A percentile compares a stretch with the other conserved stretches of the same genome.
These are phyloP conservation scores for Mobula hypostoma DNA, from an alignment of 2,113 vertebrate genomes.

Conservation along the genomic window DNA sequence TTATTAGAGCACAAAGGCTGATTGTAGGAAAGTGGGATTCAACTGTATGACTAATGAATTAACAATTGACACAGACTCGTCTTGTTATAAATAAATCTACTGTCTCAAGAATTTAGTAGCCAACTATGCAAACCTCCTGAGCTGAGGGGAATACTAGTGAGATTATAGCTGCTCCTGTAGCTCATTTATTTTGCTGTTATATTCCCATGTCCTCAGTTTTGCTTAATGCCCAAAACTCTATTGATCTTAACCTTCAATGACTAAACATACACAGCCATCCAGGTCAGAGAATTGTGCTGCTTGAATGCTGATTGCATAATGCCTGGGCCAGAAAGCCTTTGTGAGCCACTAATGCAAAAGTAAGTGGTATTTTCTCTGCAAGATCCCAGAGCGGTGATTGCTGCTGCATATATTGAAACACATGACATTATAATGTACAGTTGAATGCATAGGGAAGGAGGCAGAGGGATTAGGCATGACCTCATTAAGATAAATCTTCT, in stretches of 20 bases:
- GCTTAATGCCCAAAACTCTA: too few species aligned
- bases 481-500: background rate
- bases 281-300: background rate
- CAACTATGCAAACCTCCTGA: too few species aligned
- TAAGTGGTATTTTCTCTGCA: background rate
- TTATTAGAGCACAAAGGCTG: background rate
- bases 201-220: too few species aligned
- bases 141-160: too few species aligned
- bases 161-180: too few species aligned
- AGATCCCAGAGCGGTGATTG: background rate
- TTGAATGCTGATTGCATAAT: background rate
- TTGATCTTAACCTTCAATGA: too few species aligned
- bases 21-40: background rate
- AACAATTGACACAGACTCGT: background rate
- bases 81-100: too few species aligned
- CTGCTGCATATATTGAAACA: background rate
- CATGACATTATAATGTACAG: background rate
- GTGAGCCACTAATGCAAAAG: background rate
- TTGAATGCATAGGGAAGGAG: background rate
- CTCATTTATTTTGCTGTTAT: too few species aligned
- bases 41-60: background rate
- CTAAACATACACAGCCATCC: too few species aligned
- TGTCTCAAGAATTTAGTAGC: too few species aligned
- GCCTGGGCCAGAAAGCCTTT: background rate
- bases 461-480: background rate